Percentiles rank a stretch among this genome's conserved stretches.
These are phyloP conservation scores for Melieria omissa DNA, from an alignment of 2,888 invertebrate genomes.

Conservation along the genomic window DNA sequence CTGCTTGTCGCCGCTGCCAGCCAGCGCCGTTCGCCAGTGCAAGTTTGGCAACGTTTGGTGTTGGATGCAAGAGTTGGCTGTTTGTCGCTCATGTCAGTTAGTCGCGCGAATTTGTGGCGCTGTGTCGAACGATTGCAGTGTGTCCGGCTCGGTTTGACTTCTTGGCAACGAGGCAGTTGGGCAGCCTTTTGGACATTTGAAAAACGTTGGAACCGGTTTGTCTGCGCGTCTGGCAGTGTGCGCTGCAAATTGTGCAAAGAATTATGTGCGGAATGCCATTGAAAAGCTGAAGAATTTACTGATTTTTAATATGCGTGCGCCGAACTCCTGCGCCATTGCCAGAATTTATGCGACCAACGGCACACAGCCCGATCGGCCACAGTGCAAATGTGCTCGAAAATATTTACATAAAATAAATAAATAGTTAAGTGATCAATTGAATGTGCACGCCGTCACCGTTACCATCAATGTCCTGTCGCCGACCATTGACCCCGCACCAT, in stretches of 20 bases:
- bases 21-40: conserved; percentile 11
- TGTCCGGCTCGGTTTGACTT: not conserved
- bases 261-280: too few relatives aligned
- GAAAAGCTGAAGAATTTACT: too few relatives aligned
- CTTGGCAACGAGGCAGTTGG: not conserved
- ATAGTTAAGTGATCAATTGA: too few relatives aligned
- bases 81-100: too few relatives aligned
- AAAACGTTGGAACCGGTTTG: conserved; percentile 32
- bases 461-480: too few relatives aligned
- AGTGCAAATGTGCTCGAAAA: too few relatives aligned
- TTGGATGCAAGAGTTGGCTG: conserved; percentile 11
- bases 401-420: too few relatives aligned
- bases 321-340: too few relatives aligned
- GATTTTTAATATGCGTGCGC: too few relatives aligned
- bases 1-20: conserved; percentile 5
- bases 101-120: conserved; percentile 3
- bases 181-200: conserved; percentile 15
- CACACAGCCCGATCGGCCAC: too few relatives aligned
- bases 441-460: too few relatives aligned
- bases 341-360: too few relatives aligned
- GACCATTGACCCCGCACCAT: not conserved
- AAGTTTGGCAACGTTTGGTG: conserved; percentile 24
- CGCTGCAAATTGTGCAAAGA: not conserved
- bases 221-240: conserved; percentile 17
- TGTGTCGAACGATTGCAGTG: conserved; percentile 14